Base-by-base conservation (phyloP, 1,140 invertebrate genomes). In the Euura lappo region DNA sequence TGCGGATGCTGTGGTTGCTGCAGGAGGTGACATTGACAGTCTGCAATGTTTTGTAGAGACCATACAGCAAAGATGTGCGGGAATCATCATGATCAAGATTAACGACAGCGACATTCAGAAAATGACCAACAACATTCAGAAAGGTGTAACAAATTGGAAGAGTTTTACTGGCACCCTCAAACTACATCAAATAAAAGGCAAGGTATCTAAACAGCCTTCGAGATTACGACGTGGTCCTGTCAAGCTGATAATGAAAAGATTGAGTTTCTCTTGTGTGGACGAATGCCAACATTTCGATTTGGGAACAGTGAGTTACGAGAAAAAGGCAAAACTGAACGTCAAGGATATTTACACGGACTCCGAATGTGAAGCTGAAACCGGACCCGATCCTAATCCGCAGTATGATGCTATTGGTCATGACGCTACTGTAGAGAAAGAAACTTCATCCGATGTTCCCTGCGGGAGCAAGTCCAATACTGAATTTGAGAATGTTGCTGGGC, bases 1-100 rank as follows among this genome's bases (percentile, higher is more conserved):
- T 65, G 72, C 72, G 6, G 72, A 74, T 70, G 13, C 42, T 43
- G 44, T 69, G 44, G 72, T 74, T 7, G 42, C 4, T 11, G 46
- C 69, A 60, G 69, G 72, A 6, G 8, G 28, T 74, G 72, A 70
- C 28, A 70, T 74, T n/a, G 65, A 42, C 10, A 70, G 64, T 2
- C 4, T 44, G 3, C 4, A 69, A 44, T 45, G 64, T 64, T 74
- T 71, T 65, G 51, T 70, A 70, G 42, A 70, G 6, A 43, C 46
- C n/a, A 51, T 74, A 11, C 43, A 74, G 65, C 43, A 74, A 51
- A 6, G 47, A 51, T 51, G 47, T 11, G 1, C 47, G 6, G 11
- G 28, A 28, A 28, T 51, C 47, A 51, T 11, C 5, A 6, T 5
- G 6, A 51, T 51, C 47, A 51, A 5, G 11, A 51, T 51, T 51